phyloP scores from a whole-genome alignment of 2,797 vertebrate genomes.

The Poecilia wingei region DNA sequence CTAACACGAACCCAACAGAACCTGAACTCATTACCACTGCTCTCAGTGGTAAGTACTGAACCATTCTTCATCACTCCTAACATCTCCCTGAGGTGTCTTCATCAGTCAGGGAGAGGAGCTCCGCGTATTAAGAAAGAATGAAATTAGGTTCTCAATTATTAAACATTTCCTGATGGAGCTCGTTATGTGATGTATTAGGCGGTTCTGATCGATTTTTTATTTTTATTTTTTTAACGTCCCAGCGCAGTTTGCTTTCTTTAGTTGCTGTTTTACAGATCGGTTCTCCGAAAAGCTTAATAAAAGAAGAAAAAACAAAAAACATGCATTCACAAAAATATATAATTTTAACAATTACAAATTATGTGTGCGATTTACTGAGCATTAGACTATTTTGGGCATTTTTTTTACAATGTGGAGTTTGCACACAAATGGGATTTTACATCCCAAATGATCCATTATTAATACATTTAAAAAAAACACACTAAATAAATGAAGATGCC shows the following conservation, averaged over 20 bases:
- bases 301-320: not conserved
- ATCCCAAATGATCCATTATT: not conserved
- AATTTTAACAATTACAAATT: not conserved
- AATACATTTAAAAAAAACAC: too few species aligned
- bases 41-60: conserved; percentile 8
- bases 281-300: too few species aligned
- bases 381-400: not conserved
- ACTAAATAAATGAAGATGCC: not conserved
- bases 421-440: not conserved
- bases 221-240: not conserved
- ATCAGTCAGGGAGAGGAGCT: conserved; percentile 5
- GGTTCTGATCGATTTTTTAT: conserved; percentile 30
- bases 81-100: not conserved
- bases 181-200: conserved; percentile 28
- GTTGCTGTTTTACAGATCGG: not conserved
- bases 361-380: not conserved
- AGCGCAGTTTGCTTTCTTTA: not conserved
- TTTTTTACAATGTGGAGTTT: not conserved
- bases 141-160: conserved; percentile 69
- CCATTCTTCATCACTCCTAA: conserved; percentile 26
- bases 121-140: conserved; percentile 53
- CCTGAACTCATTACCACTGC: not conserved
- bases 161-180: conserved; percentile 42
- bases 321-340: not conserved
- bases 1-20: not conserved